phyloP scores from a whole-genome alignment of 2,888 invertebrate species.

The Embidobia sp. region DNA sequence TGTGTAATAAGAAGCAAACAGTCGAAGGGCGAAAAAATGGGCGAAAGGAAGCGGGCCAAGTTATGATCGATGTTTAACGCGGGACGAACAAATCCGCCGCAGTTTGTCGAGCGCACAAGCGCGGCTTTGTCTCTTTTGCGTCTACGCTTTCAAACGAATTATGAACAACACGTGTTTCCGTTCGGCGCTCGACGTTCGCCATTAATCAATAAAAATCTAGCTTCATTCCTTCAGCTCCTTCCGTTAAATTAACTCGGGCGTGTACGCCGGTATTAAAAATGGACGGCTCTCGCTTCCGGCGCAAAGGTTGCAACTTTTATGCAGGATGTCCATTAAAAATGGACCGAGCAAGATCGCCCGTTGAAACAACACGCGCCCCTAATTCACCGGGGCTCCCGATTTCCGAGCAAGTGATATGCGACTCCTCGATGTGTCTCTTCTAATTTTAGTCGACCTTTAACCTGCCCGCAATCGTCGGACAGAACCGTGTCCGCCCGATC shows the following conservation, averaged over 20 bases:
- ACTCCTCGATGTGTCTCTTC: too few relatives aligned
- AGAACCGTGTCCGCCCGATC: too few relatives aligned
- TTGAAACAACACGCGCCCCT: slow-evolving; percentile 21
- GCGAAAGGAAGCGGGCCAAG: not conserved
- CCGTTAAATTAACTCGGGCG: not conserved
- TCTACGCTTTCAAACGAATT: slow-evolving; percentile 30
- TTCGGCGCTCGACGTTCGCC: not conserved
- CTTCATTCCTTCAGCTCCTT: slow-evolving; percentile 11
- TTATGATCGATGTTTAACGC: slow-evolving; percentile 17
- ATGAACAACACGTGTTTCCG: slow-evolving; percentile 41
- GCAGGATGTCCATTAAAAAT: slow-evolving; percentile 14
- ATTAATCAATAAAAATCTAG: slow-evolving; percentile 30
- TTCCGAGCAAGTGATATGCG: not conserved
- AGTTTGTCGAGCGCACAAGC: slow-evolving; percentile 6
- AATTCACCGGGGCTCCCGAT: slow-evolving; percentile 16
- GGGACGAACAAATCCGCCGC: slow-evolving; percentile 27
- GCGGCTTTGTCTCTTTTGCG: slow-evolving; percentile 19
- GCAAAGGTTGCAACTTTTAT: slow-evolving; percentile 4
- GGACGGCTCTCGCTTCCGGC: not conserved
- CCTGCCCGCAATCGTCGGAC: too few relatives aligned
- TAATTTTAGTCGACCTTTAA: too few relatives aligned
- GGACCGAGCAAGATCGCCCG: not conserved
- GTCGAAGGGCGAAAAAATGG: not conserved
- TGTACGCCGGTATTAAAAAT: slow-evolving; percentile 7
- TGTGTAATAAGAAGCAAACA: slow-evolving; percentile 12